Evolutionary conservation across 2,888 invertebrate genomes (phyloP).

Genomic region (Branchellion lobata): DNA sequence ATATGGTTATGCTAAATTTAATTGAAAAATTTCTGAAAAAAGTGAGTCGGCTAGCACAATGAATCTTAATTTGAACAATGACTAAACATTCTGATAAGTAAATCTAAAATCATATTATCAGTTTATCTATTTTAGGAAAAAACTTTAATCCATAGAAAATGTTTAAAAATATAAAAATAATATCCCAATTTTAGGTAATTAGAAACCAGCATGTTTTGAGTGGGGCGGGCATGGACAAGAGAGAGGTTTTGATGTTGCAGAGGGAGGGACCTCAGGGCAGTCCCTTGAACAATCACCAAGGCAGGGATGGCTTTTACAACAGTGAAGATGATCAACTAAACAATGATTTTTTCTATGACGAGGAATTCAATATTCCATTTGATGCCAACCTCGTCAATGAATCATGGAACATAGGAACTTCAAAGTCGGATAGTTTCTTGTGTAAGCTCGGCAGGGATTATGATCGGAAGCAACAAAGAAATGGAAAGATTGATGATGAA

Average conservation of each 20-base stretch:
- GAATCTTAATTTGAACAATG: background rate
- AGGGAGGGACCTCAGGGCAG: background rate
- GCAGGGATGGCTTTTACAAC: constrained; percentile 32
- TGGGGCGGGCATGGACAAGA: background rate
- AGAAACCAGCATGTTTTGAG: constrained; percentile 7
- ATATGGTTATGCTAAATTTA: constrained; percentile 43
- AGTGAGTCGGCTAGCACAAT: background rate
- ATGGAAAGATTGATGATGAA: constrained; percentile 34
- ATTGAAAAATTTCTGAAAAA: constrained; percentile 32
- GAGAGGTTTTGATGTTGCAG: constrained; percentile 1
- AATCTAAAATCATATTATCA: too few relatives aligned
- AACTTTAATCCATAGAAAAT: too few relatives aligned
- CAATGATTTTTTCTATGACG: constrained; percentile 61
- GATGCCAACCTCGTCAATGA: constrained; percentile 49
- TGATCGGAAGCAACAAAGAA: constrained; percentile 7
- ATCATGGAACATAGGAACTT: constrained; percentile 41
- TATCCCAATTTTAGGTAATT: too few relatives aligned
- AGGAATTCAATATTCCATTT: constrained; percentile 58
- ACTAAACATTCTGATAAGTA: too few relatives aligned
- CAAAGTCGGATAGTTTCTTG: constrained; percentile 52
- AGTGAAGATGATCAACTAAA: constrained; percentile 56
- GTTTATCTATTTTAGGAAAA: too few relatives aligned
- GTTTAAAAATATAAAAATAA: too few relatives aligned
- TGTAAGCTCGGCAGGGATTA: constrained; percentile 48
- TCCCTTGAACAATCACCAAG: constrained; percentile 6